Evolutionary conservation across 2,797 vertebrate genomes (phyloP), one percentile per base, ranked within the genome.

Genomic region (Diplodus sargus): DNA sequence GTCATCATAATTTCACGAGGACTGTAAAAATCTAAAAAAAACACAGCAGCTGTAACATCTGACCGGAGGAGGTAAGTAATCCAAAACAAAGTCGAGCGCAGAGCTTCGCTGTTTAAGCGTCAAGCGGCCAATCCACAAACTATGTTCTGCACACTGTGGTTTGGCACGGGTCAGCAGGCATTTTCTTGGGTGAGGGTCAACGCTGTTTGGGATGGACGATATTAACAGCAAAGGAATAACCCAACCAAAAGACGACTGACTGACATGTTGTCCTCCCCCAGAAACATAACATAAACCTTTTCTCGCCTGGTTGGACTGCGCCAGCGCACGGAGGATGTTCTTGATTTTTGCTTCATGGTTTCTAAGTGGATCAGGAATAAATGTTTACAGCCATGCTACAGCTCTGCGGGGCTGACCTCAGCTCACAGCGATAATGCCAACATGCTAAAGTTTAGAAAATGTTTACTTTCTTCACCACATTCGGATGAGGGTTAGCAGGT

Each of bases 61-160:
- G 59, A 81, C 56, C 25, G 49, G 65, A 81, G 73, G 58, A 87
- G 81, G 62, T 11, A 58, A 76, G 67, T 65, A 52, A 70, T 85
- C 34, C 70, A 86, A 79, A 84, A 85, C 76, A 84, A 78, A 78
- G 76, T 72, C 12, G 43, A 70, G 58, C 68, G 80, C 74, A 17
- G 45, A 65, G 59, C 6, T 53, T 65, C 76, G 60, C 4, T 22
- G 76, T 84, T 72, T 61, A 75, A 58, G 52, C 34, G 28, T 45
- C 4, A 16, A 79, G 45, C 69, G 53, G 84, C 64, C 73, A 75
- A 16, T 80, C 20, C 61, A 20, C 68, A 82, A 76, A 69, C 58
- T 51, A 54, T 76, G 34, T 70, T 79, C 73, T 54, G 10, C 72
- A 65, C 57, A 39, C 67, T 82, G 76, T 70, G 86, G 85, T 87